Evolutionary conservation across 2,888 invertebrate species (phyloP), one percentile per base, ranked within the genome.

Genomic region (Platycheirus rosarum): DNA sequence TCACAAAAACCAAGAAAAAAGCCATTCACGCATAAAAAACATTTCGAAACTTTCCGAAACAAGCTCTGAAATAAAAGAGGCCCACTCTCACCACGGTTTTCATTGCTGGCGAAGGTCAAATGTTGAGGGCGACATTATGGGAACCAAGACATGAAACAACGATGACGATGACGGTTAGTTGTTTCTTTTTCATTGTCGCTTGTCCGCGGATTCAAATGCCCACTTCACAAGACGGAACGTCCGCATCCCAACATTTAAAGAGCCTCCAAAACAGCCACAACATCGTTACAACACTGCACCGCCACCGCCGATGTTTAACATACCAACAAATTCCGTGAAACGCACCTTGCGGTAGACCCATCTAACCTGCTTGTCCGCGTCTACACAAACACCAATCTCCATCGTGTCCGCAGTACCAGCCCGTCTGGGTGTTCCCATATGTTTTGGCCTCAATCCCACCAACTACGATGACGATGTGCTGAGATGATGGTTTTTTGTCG

Each of bases 291-390:
- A 53, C 29, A 77, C 55, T 42, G 35, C 14, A 60, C 63, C 8
- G 44, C 37, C 49, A 29, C 53, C 70, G 37, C 65, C 65, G 62
- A 51, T 65, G 69, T 76, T 65, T 66, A 70, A 55, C 62, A 71
- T 70, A 73, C 71, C 51, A 82, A 77, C 82, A 73, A 82, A 73
- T 82, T 82, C 82, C 68, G 16, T 82, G 82, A 82, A 23, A 82
- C 82, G 82, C 82, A 82, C 82, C 82, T 77, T 82, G 71, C 82
- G 77, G 77, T 71, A 76, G 76, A 80, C 76, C 76, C 51, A 76
- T 76, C 65, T 76, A 70, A 80, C 80, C 80, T 80, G 80, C 76
- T 66, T 62, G 70, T 48, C 32, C 20, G 70, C 14, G 48, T 53
- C 20, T 44, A 35, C 18, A n/a, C 16, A 32, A 5, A 44, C 23